phyloP scores from a whole-genome alignment of 2,888 invertebrate genomes.

The Drosophila buzzatii region DNA sequence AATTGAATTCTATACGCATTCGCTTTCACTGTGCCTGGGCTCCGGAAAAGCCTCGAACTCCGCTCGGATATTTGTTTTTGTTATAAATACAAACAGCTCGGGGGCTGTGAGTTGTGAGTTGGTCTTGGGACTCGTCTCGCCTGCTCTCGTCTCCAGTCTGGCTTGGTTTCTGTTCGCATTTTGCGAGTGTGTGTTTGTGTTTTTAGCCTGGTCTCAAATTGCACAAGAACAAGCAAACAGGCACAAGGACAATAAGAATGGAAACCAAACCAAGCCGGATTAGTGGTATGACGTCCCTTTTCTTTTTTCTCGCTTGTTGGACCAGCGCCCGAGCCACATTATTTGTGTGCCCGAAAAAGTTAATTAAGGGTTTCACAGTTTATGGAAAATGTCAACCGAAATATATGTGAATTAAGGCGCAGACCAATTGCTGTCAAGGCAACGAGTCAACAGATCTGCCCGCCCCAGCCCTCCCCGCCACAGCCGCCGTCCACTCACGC shows the following conservation, averaged over 20 bases:
- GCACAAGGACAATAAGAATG: conserved; percentile 40
- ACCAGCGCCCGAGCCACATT: conserved; percentile 32
- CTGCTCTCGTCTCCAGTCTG: conserved; percentile 4
- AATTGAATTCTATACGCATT: background rate
- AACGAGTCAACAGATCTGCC: conserved; percentile 1
- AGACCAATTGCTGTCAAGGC: conserved; percentile 21
- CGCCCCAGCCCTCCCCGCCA: background rate
- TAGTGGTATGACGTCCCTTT: conserved; percentile 38
- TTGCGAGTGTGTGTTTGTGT: conserved; percentile 35
- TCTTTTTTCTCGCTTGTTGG: background rate
- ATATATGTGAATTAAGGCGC: conserved; percentile 50
- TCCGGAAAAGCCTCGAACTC: conserved; percentile 5
- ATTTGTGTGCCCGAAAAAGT: conserved; percentile 64
- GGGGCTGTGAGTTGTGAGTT: background rate
- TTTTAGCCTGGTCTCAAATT: conserved; percentile 57
- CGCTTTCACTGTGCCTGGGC: background rate
- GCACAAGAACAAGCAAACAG: conserved; percentile 46
- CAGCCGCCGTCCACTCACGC: background rate
- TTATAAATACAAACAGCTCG: conserved; percentile 43
- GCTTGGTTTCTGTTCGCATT: conserved; percentile 34
- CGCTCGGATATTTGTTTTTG: conserved; percentile 14
- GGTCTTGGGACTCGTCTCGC: conserved; percentile 5
- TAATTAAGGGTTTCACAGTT: conserved; percentile 79
- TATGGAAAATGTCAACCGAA: conserved; percentile 64
- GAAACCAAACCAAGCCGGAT: conserved; percentile 33